A percentile compares a stretch with the other conserved stretches of the same genome.
These are phyloP conservation scores for Panzeria rudis DNA, from an alignment of 2,888 invertebrate species.

Conservation along the genomic window DNA sequence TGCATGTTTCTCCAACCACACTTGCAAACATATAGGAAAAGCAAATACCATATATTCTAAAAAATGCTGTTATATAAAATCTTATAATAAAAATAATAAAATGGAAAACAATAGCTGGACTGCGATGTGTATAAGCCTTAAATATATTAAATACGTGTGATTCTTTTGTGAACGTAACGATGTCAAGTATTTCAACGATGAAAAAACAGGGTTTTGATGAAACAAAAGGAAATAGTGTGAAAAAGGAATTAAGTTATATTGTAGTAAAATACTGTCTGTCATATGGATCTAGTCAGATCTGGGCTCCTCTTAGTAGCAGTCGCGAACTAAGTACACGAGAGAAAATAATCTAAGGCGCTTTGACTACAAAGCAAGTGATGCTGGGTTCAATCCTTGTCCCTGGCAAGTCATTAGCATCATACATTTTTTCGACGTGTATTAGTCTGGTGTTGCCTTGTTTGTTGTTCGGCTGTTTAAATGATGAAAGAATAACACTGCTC, in stretches of 20 bases:
- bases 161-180: neutral
- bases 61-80: neutral
- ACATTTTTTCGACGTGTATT: no score
- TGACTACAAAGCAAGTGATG: no score
- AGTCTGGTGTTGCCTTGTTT: no score
- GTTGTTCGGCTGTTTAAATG: no score
- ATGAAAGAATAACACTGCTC: no score
- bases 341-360: no score
- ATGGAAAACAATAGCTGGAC: neutral
- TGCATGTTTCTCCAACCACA: neutral
- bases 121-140: slow-evolving; percentile 10
- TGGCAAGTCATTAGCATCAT: no score
- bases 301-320: no score
- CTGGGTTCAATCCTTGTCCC: no score
- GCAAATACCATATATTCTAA: neutral
- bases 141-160: neutral
- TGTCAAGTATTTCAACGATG: neutral
- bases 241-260: neutral
- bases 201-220: neutral
- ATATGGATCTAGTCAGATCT: no score
- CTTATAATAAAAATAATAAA: neutral
- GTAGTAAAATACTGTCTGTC: neutral
- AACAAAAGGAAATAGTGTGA: neutral
- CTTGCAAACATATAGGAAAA: no score
- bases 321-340: no score